Evolutionary conservation across 2,113 vertebrate species (phyloP).

Genomic region (Crotalus viridis): DNA sequence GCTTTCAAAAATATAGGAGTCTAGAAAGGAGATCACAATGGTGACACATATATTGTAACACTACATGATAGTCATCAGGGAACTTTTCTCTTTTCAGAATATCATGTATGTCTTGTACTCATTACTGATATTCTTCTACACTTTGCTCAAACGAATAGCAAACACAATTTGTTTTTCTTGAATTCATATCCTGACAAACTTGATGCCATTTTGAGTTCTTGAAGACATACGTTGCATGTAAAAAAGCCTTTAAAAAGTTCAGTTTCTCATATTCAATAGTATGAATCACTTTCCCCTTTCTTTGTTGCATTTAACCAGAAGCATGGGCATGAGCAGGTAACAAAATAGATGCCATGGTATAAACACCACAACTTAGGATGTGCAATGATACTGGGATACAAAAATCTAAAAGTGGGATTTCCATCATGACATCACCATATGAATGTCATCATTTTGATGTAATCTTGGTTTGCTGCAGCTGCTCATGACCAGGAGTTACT

Average conservation of each 20-base stretch:
- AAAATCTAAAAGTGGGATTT: background rate
- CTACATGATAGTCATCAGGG: background rate
- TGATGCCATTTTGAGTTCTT: background rate
- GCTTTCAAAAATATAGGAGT: constrained; percentile 35
- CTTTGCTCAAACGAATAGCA: background rate
- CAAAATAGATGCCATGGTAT: background rate
- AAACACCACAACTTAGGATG: background rate
- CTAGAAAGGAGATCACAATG: background rate
- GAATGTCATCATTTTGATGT: background rate
- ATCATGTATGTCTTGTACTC: background rate
- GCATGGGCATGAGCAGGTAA: background rate
- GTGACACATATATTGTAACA: constrained; percentile 13
- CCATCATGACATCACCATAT: background rate
- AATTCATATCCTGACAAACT: background rate
- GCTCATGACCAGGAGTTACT: background rate
- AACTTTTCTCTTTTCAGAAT: background rate
- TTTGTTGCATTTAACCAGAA: background rate
- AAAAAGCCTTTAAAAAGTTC: background rate
- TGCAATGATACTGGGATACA: background rate
- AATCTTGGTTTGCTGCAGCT: background rate
- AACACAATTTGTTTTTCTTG: background rate
- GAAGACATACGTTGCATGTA: background rate
- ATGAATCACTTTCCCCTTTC: background rate
- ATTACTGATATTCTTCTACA: background rate
- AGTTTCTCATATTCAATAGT: background rate